Evolutionary conservation across 2,113 vertebrate species (phyloP).

Genomic region (Crotalus tigris): DNA sequence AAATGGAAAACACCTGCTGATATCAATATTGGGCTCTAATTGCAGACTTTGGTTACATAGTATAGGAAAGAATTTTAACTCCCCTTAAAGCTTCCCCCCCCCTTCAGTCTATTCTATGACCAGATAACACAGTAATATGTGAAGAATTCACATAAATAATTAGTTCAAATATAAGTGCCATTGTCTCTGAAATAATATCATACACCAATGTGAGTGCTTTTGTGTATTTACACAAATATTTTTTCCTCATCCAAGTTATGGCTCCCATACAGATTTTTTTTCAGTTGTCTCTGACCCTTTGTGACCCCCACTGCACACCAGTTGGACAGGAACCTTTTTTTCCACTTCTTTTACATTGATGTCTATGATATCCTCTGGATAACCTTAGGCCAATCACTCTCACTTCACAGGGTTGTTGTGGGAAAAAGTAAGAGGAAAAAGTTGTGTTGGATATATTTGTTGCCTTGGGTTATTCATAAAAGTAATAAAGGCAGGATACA

Average conservation of each 20-base stretch:
- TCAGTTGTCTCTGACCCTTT: neutral
- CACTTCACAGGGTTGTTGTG: too few species aligned
- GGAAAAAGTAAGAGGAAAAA: too few species aligned
- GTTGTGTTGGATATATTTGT: too few species aligned
- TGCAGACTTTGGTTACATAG: neutral
- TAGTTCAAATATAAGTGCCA: neutral
- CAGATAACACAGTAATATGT: neutral
- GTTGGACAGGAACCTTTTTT: too few species aligned
- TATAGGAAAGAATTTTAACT: neutral
- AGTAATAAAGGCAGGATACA: too few species aligned
- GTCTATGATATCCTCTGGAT: too few species aligned
- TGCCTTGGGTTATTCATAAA: too few species aligned
- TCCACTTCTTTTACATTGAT: too few species aligned
- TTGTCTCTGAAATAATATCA: neutral
- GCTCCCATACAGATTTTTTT: neutral
- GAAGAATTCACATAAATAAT: neutral
- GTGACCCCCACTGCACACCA: neutral
- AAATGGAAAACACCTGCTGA: conserved; percentile 20
- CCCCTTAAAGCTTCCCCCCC: neutral
- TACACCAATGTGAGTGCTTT: neutral
- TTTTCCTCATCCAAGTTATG: neutral
- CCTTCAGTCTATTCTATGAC: neutral
- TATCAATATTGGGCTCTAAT: conserved; percentile 1
- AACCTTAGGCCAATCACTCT: too few species aligned
- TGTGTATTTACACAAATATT: neutral